Base-by-base conservation (phyloP, 2,888 invertebrate genomes). In the Aricia artaxerxes region DNA sequence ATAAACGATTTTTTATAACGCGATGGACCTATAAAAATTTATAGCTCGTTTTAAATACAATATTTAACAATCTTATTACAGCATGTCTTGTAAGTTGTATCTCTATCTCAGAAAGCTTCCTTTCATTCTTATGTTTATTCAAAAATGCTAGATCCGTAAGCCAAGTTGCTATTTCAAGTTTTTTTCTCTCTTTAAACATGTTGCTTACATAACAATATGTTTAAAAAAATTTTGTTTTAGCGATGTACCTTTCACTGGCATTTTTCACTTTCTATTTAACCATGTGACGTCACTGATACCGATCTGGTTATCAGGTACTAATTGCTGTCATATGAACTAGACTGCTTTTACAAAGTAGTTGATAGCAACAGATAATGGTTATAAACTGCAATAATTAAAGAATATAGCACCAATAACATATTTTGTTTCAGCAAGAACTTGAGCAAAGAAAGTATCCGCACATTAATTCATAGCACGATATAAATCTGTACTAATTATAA, bases 231-330 rank as follows among this genome's bases (percentile, higher is more conserved):
- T 38, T 69, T 69, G 69, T 69, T 69, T 69, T 69, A 5, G 31
- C 49, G 75, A 76, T 53, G 76, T 57, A 57, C 57, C 76, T 76
- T 76, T 57, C 76, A 76, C 76, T 76, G 49, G 73, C 3, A 6
- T 75, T 53, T 44, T 49, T 31, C 11, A 76, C 76, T 76, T 76
- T 76, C 76, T 76, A 76, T 35, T 76, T 57, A 31, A 76, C 57
- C 13, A 35, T 57, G 13, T 49, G 57, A 57, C 76, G 76, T 76
- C 49, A 24, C 75, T 53, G 76, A 76, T 57, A 76, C 16, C 16
- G 16, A 76, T 76, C n/a, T 44, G 7, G 53, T 35, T 57, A 76
- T 76, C 76, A 76, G 57, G 35, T 31, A 38, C 31, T 76, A 76
- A 76, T 57, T 38, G 35, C 57, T 3, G 24, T 13, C 31, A 75